Evolutionary conservation across 2,113 vertebrate species (phyloP).

Genomic region (Gyps fulvus): DNA sequence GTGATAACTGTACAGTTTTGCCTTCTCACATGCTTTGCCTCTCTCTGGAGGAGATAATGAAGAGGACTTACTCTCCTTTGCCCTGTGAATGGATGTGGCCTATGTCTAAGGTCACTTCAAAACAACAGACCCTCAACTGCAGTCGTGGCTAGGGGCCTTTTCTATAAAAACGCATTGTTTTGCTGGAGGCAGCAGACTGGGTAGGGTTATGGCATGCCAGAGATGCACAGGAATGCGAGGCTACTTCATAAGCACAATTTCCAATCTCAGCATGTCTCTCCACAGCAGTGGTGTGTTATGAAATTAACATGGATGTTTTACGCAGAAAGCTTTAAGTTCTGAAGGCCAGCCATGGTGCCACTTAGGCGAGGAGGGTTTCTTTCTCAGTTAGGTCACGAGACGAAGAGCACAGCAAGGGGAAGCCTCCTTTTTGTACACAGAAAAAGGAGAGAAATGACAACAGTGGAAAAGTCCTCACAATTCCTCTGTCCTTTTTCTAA

Average conservation of each 20-base stretch:
- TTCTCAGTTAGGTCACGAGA: background rate
- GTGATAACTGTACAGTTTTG: background rate
- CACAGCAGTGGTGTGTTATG: background rate
- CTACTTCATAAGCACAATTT: background rate
- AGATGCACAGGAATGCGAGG: background rate
- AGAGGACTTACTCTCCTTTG: background rate
- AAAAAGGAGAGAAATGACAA: background rate
- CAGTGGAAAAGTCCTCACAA: background rate
- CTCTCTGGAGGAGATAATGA: background rate
- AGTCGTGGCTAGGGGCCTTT: background rate
- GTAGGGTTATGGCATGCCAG: background rate
- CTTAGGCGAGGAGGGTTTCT: background rate
- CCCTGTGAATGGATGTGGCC: background rate
- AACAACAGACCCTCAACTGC: slow-evolving; percentile 22
- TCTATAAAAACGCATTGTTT: background rate
- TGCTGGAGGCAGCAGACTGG: background rate
- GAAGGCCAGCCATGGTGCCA: background rate
- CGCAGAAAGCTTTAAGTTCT: background rate
- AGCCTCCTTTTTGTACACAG: background rate
- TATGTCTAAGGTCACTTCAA: background rate
- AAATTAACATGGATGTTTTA: background rate
- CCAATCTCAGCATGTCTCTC: background rate
- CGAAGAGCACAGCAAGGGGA: background rate
- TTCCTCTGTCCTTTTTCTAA: background rate
- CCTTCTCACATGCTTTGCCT: background rate